Conservation (phyloP, 30 jellyfish, hydroid and myxozoan genomes). For the Phacellophora camtschatica region DNA sequence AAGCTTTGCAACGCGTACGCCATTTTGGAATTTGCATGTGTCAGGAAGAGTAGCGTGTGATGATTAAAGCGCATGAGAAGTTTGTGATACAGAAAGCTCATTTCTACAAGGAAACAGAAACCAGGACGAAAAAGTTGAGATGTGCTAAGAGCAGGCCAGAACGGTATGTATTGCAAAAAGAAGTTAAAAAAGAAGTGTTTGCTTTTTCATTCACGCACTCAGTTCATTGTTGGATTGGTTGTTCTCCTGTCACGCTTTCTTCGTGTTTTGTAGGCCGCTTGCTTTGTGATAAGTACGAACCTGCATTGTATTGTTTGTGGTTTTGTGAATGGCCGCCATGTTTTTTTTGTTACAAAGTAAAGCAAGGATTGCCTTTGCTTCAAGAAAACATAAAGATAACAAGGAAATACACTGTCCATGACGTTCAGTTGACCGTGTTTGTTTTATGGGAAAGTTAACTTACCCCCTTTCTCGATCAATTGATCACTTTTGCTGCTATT, state of each 20-base stretch:
- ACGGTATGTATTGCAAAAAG: not conserved
- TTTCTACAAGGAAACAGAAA: not conserved
- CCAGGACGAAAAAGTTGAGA: too few species aligned
- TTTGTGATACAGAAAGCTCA: not conserved
- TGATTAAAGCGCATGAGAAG: constrained; percentile 69
- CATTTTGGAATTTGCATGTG: constrained; percentile 63
- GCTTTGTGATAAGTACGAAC: not conserved
- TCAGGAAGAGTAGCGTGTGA: constrained; percentile 64
- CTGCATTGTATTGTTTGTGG: constrained; percentile 43
- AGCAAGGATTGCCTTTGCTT: not conserved
- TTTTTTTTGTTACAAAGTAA: not conserved
- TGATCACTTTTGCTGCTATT: too few species aligned
- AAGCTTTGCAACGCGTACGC: constrained; percentile 15
- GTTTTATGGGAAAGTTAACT: not conserved
- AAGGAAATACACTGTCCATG: not conserved
- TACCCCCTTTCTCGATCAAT: too few species aligned
- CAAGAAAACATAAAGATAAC: too few species aligned
- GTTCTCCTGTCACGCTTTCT: not conserved
- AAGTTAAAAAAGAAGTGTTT: too few species aligned
- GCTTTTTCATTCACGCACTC: too few species aligned
- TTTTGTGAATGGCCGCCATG: constrained; percentile 60
- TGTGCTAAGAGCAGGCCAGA: too few species aligned
- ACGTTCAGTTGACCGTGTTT: not conserved
- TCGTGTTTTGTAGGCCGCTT: constrained; percentile 56
- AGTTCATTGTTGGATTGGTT: not conserved